These are phyloP conservation scores for Papilio helenus DNA, from an alignment of 1,140 invertebrate genomes.

Conservation along the genomic window DNA sequence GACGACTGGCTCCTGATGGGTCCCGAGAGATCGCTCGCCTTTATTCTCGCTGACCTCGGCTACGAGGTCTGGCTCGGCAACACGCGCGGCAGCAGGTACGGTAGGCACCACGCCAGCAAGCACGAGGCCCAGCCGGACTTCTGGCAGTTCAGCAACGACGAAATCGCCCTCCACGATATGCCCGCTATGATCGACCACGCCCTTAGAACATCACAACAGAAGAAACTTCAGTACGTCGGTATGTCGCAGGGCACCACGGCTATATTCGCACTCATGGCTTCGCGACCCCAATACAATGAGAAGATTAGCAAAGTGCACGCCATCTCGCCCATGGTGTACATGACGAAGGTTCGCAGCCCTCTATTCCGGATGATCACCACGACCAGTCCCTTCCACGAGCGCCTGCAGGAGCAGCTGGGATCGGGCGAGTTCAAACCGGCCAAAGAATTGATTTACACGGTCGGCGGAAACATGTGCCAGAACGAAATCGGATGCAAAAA, in stretches of 20 bases:
- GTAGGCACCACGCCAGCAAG: conserved; percentile 83
- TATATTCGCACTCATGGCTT: conserved; percentile 83
- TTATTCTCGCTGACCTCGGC: conserved; percentile 81
- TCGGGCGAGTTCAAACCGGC: conserved; percentile 84
- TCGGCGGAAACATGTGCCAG: conserved; percentile 83
- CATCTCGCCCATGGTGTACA: conserved; percentile 86
- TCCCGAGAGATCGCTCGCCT: conserved; percentile 81
- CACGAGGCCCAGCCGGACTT: conserved; percentile 75
- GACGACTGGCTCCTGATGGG: conserved; percentile 85
- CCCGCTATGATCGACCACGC: conserved; percentile 89
- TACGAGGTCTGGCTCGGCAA: conserved; percentile 92
- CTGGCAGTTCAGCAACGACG: conserved; percentile 86
- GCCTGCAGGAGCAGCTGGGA: conserved; percentile 84
- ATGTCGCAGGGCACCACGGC: conserved; percentile 82
- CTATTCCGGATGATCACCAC: conserved; percentile 78
- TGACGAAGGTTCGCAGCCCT: conserved; percentile 85
- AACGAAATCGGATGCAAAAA: conserved; percentile 77
- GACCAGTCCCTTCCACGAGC: conserved; percentile 82
- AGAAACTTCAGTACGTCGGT: conserved; percentile 86
- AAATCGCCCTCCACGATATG: conserved; percentile 89
- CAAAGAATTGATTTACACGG: conserved; percentile 77
- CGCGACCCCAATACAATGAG: conserved; percentile 85
- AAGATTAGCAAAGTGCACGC: conserved; percentile 86
- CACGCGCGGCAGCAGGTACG: conserved; percentile 88
- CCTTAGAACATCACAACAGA: conserved; percentile 80